Base-by-base conservation (phyloP, 2,888 invertebrate genomes). In the Pterostichus madidus region DNA sequence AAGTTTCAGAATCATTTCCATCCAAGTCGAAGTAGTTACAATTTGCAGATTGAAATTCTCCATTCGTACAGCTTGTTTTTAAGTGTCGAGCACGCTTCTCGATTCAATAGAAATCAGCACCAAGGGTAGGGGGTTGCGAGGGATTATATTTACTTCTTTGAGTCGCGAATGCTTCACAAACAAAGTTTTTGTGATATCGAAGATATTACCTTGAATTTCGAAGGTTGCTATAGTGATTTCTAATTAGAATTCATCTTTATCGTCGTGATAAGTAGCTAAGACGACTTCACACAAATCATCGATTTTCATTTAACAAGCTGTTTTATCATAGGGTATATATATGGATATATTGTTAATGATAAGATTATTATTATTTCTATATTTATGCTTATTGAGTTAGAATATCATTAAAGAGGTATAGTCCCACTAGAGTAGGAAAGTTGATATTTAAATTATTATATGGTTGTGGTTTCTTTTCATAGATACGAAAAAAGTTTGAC, bases 51-150 rank as follows among this genome's bases (percentile, higher is more conserved):
- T 35, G 64, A 35, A 64, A 64, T 35, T 64, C 64, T 32, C 11
- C 31, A 59, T 59, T 59, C 31, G 59, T 59, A 31, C 13, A 6
- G 35, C 13, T 13, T 64, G 64, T 35, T 64, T 64, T 71, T 10
- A 44, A 71, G 68, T 44, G 44, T 71, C 46, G 17, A 71, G 17
- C 68, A 24, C 44, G 13, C n/a, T 68, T 71, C 44, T 44, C 44
- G 68, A 71, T 71, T 71, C 68, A 71, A 71, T 71, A 44, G 68
- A 71, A 68, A 44, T 39, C 46, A 68, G 68, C 11, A 71, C 44
- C 15, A 44, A 1, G 56, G 6, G 5, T 5, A 13, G 15, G 56
- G 8, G 5, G 5, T 17, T 3, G 56, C 5, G n/a, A 49, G 49
- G 56, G 24, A 8, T 11, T 17, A 39, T 39, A 39, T 39, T 39